Percentiles rank a stretch among this genome's conserved stretches.
These are phyloP conservation scores for Therioaphis trifolii DNA, from an alignment of 2,888 invertebrate genomes.

Conservation along the genomic window DNA sequence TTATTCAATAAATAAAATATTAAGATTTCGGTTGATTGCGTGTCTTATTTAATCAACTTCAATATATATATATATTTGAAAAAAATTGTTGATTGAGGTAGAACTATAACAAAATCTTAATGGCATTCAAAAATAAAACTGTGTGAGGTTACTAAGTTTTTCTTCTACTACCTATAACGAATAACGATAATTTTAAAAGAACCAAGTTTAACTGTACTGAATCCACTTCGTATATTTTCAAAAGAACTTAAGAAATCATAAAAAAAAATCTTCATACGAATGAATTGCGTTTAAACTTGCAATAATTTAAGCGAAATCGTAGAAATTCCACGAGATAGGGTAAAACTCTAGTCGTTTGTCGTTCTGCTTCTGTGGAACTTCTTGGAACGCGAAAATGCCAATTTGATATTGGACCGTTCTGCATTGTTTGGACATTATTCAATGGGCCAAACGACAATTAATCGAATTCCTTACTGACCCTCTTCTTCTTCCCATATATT, in stretches of 20 bases:
- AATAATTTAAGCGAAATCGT: constrained; percentile 51
- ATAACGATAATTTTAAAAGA: not conserved
- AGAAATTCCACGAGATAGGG: constrained; percentile 44
- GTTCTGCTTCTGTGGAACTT: constrained; percentile 48
- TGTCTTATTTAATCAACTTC: too few relatives aligned
- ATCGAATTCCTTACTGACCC: constrained; percentile 57
- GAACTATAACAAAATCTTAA: too few relatives aligned
- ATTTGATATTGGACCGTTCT: constrained; percentile 48
- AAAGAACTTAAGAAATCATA: constrained; percentile 16
- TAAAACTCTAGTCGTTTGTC: constrained; percentile 49
- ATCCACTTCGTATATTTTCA: constrained; percentile 21
- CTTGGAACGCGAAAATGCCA: constrained; percentile 55
- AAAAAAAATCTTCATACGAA: constrained; percentile 1
- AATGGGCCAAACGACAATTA: constrained; percentile 55
- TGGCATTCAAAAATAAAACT: too few relatives aligned
- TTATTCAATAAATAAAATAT: too few relatives aligned
- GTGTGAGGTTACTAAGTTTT: too few relatives aligned
- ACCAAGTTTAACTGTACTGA: constrained; percentile 12
- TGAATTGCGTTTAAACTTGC: constrained; percentile 20
- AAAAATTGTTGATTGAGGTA: too few relatives aligned
- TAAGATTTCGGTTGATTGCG: too few relatives aligned
- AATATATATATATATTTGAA: too few relatives aligned
- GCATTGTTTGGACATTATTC: constrained; percentile 60
- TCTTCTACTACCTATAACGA: not conserved
- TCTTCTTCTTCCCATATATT: not conserved